Evolutionary conservation across 2,113 vertebrate genomes (phyloP).

Genomic region (Nyctereutes procyonoides): DNA sequence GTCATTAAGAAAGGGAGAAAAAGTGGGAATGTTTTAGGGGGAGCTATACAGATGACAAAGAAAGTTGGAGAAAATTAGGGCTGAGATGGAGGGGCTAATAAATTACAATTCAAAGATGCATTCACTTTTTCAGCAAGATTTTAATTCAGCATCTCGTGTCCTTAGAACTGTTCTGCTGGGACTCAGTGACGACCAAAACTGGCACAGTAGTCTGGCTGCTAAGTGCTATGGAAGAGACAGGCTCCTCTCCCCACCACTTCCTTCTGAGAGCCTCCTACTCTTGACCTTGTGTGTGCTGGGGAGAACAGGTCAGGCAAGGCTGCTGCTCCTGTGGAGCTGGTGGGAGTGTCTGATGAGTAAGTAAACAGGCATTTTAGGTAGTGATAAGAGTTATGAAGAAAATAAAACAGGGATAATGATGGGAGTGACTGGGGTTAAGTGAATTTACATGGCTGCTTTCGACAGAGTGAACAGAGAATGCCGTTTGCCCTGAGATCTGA

Average conservation of each 20-base stretch:
- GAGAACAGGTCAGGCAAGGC: too few relatives aligned
- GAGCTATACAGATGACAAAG: background rate
- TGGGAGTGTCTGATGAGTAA: background rate
- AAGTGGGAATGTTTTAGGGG: background rate
- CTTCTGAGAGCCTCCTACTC: background rate
- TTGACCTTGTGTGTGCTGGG: background rate
- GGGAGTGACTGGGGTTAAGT: background rate
- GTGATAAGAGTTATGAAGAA: background rate
- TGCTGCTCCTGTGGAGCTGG: background rate
- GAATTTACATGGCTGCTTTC: background rate
- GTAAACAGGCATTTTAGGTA: background rate
- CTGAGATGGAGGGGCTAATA: background rate
- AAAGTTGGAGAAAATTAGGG: background rate
- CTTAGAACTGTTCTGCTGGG: background rate
- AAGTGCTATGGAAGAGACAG: background rate
- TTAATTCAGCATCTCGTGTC: background rate
- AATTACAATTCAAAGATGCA: background rate
- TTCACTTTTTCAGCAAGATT: background rate
- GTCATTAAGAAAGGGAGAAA: background rate
- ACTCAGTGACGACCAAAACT: background rate
- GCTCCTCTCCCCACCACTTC: background rate
- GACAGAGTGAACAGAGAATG: background rate
- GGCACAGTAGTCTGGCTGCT: background rate
- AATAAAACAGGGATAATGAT: background rate
- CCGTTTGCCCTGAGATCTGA: background rate